Conservation (phyloP, 1,140 invertebrate species). For the Scaptomyza montana region DNA sequence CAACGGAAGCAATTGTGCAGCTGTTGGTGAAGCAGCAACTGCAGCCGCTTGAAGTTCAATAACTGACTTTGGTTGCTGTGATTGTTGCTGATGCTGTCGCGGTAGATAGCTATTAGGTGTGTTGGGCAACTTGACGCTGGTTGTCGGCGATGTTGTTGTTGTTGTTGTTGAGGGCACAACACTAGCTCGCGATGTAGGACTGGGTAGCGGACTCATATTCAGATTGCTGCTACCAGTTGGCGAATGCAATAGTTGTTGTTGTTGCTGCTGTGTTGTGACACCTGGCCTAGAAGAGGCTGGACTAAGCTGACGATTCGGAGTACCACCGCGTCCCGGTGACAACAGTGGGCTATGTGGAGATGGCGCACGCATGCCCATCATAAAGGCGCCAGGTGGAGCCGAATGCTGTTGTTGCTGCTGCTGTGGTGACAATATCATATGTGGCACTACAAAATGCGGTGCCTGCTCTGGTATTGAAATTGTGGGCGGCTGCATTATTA, state of each 20-base stretch:
- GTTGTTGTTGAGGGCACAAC: conserved; percentile 2
- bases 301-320: conserved; percentile 64
- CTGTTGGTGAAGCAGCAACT: conserved; percentile 7
- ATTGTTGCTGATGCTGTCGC: conserved; percentile 27
- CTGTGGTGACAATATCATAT: conserved; percentile 84
- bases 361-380: conserved; percentile 62
- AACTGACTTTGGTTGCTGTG: conserved; percentile 45
- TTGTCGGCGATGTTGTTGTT: conserved; percentile 52
- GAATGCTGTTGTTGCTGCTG: conserved; percentile 44
- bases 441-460: conserved; percentile 85
- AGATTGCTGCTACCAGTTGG: conserved; percentile 46
- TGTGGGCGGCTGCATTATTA: conserved; percentile 85
- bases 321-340: conserved; percentile 63
- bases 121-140: conserved; percentile 21
- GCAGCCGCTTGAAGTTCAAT: conserved; percentile 58
- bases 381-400: conserved; percentile 38
- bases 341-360: conserved; percentile 75
- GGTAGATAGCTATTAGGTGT: conserved; percentile 56
- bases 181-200: conserved; percentile 57
- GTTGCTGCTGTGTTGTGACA: conserved; percentile 24
- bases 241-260: conserved; percentile 46
- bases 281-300: conserved; percentile 50
- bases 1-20: conserved; percentile 60
- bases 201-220: conserved; percentile 62
- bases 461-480: conserved; percentile 85